Evolutionary conservation across 2,113 vertebrate species (phyloP).

Genomic region (Climacteris rufus): DNA sequence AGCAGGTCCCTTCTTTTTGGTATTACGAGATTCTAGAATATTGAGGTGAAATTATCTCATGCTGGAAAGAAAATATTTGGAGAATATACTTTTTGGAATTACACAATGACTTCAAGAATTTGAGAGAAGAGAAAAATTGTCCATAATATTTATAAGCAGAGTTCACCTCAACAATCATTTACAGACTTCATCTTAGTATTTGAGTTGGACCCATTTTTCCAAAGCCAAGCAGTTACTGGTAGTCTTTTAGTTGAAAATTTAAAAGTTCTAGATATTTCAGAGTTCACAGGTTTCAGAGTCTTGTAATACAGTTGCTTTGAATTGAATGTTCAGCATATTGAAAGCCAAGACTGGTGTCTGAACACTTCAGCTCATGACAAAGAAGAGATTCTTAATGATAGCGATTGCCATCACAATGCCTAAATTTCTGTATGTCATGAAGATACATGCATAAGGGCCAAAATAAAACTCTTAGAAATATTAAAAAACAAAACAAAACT

Average conservation of each 20-base stretch:
- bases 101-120: neutral
- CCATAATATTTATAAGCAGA: neutral
- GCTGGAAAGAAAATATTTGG: neutral
- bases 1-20: neutral
- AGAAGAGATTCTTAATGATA: neutral
- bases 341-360: neutral
- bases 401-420: neutral
- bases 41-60: neutral
- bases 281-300: neutral
- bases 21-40: neutral
- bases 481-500: neutral
- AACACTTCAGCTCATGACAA: neutral
- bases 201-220: neutral
- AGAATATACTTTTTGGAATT: neutral
- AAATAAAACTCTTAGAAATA: neutral
- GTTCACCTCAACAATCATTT: neutral
- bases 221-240: neutral
- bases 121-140: neutral
- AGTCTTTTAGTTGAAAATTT: neutral
- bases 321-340: neutral
- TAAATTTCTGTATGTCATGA: neutral
- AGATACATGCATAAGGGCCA: neutral
- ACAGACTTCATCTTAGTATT: neutral
- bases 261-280: neutral
- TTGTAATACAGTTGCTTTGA: neutral